Evolutionary conservation across 1,140 invertebrate species (phyloP).

Genomic region (Philotrypesis tridentata): DNA sequence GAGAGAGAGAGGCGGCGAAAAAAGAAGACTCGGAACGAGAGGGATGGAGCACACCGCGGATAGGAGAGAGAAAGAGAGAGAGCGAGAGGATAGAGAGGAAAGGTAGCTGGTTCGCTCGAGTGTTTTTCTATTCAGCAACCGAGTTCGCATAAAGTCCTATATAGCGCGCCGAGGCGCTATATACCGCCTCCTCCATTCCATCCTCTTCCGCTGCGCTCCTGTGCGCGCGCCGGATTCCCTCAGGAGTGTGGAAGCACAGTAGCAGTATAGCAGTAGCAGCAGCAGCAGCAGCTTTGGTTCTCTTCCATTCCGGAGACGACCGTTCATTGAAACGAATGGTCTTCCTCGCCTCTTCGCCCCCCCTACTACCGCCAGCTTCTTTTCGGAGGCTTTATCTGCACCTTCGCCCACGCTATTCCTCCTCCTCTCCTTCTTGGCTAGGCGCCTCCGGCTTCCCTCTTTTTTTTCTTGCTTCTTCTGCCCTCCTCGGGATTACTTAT

Average conservation of each 20-base stretch:
- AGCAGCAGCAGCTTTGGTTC: slow-evolving; percentile 11
- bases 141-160: slow-evolving; percentile 67
- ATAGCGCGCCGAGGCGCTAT: slow-evolving; percentile 43
- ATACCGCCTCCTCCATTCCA: slow-evolving; percentile 50
- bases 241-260: slow-evolving; percentile 44
- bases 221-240: not conserved
- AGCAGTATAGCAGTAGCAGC: too few species aligned
- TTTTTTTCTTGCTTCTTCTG: not conserved
- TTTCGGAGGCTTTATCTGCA: slow-evolving; percentile 18
- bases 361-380: slow-evolving; percentile 45
- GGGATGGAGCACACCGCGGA: not conserved
- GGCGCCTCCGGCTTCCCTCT: not conserved
- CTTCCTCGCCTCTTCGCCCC: slow-evolving; percentile 56
- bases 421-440: slow-evolving; percentile 16
- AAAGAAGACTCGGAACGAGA: slow-evolving; percentile 22
- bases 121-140: slow-evolving; percentile 67
- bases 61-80: too few species aligned
- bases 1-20: too few species aligned
- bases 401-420: slow-evolving; percentile 1
- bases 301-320: slow-evolving; percentile 56
- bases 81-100: slow-evolving; percentile 35
- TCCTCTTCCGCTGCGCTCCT: slow-evolving; percentile 52
- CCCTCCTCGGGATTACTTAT: slow-evolving; percentile 62
- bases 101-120: slow-evolving; percentile 57
- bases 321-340: slow-evolving; percentile 70